Evolutionary conservation across 2,888 invertebrate genomes (phyloP), one percentile per base, ranked within the genome.

Genomic region (Eupithecia insigniata): DNA sequence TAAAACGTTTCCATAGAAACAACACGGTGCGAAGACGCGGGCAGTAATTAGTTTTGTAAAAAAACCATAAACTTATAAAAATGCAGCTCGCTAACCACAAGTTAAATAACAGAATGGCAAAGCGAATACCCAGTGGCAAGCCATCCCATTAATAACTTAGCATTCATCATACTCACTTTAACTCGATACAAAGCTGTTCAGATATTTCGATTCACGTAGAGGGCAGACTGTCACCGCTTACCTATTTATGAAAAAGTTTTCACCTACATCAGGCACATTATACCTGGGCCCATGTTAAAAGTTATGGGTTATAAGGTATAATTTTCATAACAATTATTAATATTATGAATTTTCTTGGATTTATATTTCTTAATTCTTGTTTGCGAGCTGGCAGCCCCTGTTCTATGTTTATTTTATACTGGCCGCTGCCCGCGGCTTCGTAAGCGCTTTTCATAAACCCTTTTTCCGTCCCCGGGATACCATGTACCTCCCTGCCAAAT

Each of bases 91-190:
- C 18, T 55, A 34, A 22, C 51, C 30, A 46, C 60, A 67, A 26
- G 36, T 18, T 70, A 32, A 67, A 65, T 46, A 73, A 65, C 61
- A 68, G 62, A 67, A 64, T 34, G 32, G 60, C 51, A 71, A 66
- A 69, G 69, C 70, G 65, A 69, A 72, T 66, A 70, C 67, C 73
- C 62, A 28, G 64, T 34, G 65, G 69, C 70, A 62, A 43, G 69
- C 66, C 70, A 58, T 66, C 71, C 74, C 77, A 83, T 85, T 82
- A 84, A 84, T 86, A 85, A 79, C 80, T 85, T 82, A 83, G 77
- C 81, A 84, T 84, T 85, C 83, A 84, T 86, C 83, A 82, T 82
- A 81, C 83, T 83, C 84, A 83, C 83, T 85, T 85, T 81, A 85
- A 85, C 85, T 84, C 80, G 76, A 82, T 82, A 84, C 77, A 83